A percentile compares a stretch with the other conserved stretches of the same genome.
Conservation (phyloP, 1,140 invertebrate genomes). For the Drosophila dunni region DNA sequence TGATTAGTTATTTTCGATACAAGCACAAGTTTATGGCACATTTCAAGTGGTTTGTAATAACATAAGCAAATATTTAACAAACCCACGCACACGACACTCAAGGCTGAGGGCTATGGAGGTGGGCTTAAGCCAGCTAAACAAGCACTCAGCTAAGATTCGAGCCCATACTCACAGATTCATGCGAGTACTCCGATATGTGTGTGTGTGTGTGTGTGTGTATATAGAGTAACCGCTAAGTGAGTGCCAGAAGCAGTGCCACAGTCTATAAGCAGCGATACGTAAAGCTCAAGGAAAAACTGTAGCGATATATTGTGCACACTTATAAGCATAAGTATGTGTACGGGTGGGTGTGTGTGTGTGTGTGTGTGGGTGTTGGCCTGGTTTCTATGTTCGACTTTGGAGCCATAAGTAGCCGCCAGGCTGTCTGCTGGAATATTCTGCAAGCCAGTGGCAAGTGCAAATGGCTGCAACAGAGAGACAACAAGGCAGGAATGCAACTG, state of each 20-base stretch:
- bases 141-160: slow-evolving; percentile 30
- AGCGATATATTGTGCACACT: slow-evolving; percentile 55
- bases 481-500: slow-evolving; percentile 3
- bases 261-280: slow-evolving; percentile 73
- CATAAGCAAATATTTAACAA: slow-evolving; percentile 34
- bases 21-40: not conserved
- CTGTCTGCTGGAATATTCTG: slow-evolving; percentile 63
- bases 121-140: slow-evolving; percentile 38
- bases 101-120: slow-evolving; percentile 2
- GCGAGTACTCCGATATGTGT: not conserved
- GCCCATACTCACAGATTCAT: slow-evolving; percentile 26
- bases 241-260: slow-evolving; percentile 68
- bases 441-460: slow-evolving; percentile 42
- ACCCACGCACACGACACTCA: slow-evolving; percentile 32
- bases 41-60: slow-evolving; percentile 29
- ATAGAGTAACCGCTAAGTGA: slow-evolving; percentile 60
- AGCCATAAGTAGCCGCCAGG: slow-evolving; percentile 68
- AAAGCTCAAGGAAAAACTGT: slow-evolving; percentile 58
- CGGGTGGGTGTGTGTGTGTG: not conserved
- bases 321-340: slow-evolving; percentile 13
- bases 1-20: slow-evolving; percentile 2
- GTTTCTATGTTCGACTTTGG: slow-evolving; percentile 48
- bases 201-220: not conserved
- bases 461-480: slow-evolving; percentile 42
- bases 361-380: slow-evolving; percentile 41